These are phyloP conservation scores for Venustoraphidia nigricollis DNA, from an alignment of 2,888 invertebrate genomes.

Conservation along the genomic window DNA sequence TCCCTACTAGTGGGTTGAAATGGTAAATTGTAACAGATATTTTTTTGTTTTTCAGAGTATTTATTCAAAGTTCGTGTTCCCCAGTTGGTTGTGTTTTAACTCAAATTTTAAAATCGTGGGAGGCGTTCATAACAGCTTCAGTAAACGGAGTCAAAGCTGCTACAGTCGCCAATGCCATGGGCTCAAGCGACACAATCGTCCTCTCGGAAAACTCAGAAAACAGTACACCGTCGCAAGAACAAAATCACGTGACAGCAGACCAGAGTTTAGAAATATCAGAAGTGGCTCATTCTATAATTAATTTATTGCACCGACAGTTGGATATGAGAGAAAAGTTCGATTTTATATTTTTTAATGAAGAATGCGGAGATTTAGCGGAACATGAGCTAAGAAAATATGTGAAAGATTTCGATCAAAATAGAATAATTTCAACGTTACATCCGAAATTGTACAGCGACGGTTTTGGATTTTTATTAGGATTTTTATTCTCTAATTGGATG, in stretches of 20 bases:
- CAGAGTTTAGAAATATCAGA: too few relatives aligned
- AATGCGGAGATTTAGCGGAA: conserved; percentile 14
- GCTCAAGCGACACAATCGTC: conserved; percentile 35
- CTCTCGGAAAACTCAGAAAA: conserved; percentile 12
- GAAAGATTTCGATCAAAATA: conserved; percentile 5
- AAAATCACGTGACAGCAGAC: too few relatives aligned
- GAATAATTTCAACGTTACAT: conserved; percentile 31
- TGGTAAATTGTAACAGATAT: neutral
- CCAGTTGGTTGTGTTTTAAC: conserved; percentile 41
- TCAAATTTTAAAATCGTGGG: conserved; percentile 40
- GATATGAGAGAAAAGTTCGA: conserved; percentile 21
- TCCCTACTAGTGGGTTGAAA: too few relatives aligned
- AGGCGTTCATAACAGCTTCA: conserved; percentile 35
- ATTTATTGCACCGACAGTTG: conserved; percentile 19
- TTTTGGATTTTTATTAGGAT: conserved; percentile 31
- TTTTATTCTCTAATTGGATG: conserved; percentile 30
- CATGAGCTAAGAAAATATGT: conserved; percentile 13
- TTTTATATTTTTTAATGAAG: conserved; percentile 21
- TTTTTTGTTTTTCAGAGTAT: conserved; percentile 28
- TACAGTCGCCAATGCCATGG: conserved; percentile 37
- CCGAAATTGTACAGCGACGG: conserved; percentile 33
- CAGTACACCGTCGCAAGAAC: too few relatives aligned
- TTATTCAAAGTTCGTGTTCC: conserved; percentile 39
- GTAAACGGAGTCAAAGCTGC: conserved; percentile 33
- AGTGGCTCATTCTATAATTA: too few relatives aligned